Evolutionary conservation across 1,140 invertebrate species (phyloP), one percentile per base, ranked within the genome.

Genomic region (Magallana angulata): DNA sequence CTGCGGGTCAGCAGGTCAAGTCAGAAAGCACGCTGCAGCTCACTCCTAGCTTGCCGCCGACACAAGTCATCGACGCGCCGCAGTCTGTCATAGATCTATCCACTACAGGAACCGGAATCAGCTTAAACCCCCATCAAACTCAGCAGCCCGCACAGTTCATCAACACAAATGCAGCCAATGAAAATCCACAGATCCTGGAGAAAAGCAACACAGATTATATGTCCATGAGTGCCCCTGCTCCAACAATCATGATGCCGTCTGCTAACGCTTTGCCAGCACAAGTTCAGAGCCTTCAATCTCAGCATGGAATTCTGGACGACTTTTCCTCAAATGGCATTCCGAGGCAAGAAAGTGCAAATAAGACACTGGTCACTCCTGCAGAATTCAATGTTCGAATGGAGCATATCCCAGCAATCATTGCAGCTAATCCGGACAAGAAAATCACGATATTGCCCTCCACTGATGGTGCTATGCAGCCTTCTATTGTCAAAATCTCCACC

Each of bases 21-120:
- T 85, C 88, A 14, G 88, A 89, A 62, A 89, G 88, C 71, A 82
- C 86, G 16, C 81, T 89, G 7, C 82, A 89, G 59, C 57, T 89
- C 16, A 80, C 64, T 16, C 84, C 58, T 7, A 48, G 36, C 18
- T 30, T 84, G 8, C 58, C n/a, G 30, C 56, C 57, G 64, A 58
- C 56, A 84, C 83, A 60, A 56, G 60, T 64, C 18, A 30, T 64
- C 9, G 83, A 64, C n/a, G 68, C 16, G n/a, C 64, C 62, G 48
- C 60, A 80, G 2, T 6, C 68, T 18, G 64, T 59, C 18, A 57
- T 88, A 18, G 64, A 81, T 16, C 14, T 82, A 3, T 58, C 81
- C 14, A 30, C 68, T 12, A 81, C 60, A 11, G 80, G 82, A 58
- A 24, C 36, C 9, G 12, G 62, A n/a, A 76, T 71, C 81, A 16